Evolutionary conservation across 2,888 invertebrate genomes (phyloP).

Genomic region (Drosophila parthenogenetica): DNA sequence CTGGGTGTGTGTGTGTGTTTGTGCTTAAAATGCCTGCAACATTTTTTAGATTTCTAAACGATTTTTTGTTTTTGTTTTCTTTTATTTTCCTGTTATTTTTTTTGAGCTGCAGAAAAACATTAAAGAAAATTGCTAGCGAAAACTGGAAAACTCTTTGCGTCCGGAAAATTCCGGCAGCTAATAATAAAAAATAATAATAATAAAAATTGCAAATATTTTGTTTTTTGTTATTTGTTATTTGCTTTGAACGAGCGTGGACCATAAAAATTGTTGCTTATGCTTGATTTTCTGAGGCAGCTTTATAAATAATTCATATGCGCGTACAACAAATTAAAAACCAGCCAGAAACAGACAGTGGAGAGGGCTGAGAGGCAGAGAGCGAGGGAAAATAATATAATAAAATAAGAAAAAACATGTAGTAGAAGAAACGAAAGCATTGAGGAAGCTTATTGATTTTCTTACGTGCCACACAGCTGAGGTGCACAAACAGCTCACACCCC

Average conservation of each 20-base stretch:
- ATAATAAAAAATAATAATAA: constrained; percentile 68
- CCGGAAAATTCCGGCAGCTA: constrained; percentile 68
- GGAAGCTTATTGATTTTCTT: constrained; percentile 76
- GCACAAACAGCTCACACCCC: constrained; percentile 21
- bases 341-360: constrained; percentile 2
- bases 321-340: constrained; percentile 68
- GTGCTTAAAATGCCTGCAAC: constrained; percentile 52
- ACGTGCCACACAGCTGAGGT: constrained; percentile 47
- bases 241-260: constrained; percentile 39
- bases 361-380: constrained; percentile 5
- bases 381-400: neutral
- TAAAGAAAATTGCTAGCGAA: constrained; percentile 49
- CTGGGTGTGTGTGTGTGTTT: constrained; percentile 17
- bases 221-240: constrained; percentile 32
- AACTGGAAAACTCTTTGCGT: constrained; percentile 56
- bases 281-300: constrained; percentile 57
- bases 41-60: constrained; percentile 58
- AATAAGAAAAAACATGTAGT: constrained; percentile 7
- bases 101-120: constrained; percentile 43
- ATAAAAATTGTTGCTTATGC: constrained; percentile 77
- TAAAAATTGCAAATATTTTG: constrained; percentile 60
- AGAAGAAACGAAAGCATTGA: constrained; percentile 45
- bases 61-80: constrained; percentile 7
- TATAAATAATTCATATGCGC: constrained; percentile 77
- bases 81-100: constrained; percentile 9